phyloP scores from a whole-genome alignment of 2,113 vertebrate species.

The Pseudonaja textilis region DNA sequence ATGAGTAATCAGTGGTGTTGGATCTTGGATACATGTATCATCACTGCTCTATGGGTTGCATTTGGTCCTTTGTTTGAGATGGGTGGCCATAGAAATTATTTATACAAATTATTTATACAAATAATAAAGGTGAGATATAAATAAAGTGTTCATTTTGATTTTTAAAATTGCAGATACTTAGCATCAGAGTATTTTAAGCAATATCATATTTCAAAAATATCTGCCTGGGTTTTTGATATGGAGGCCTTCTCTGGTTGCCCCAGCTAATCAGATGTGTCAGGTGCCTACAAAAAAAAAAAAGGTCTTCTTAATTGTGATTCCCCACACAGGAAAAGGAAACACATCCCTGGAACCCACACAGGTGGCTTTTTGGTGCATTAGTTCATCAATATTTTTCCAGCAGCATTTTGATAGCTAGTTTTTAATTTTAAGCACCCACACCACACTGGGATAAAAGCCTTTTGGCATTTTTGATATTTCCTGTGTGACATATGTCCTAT shows the following conservation, averaged over 20 bases:
- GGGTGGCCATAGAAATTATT: neutral
- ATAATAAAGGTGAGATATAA: neutral
- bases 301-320: neutral
- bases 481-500: neutral
- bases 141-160: neutral
- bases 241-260: neutral
- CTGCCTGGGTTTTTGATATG: neutral
- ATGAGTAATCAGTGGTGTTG: neutral
- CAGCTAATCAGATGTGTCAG: neutral
- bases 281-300: neutral
- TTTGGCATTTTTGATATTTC: neutral
- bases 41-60: neutral
- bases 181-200: neutral
- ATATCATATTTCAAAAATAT: neutral
- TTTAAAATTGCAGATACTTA: neutral
- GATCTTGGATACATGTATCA: neutral
- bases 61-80: neutral
- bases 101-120: too few species aligned
- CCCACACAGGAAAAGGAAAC: neutral
- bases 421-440: neutral
- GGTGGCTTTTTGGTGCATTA: neutral
- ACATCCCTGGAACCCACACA: neutral
- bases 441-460: neutral
- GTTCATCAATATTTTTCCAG: neutral
- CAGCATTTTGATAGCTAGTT: neutral